Evolutionary conservation across 2,888 invertebrate genomes (phyloP), one percentile per base, ranked within the genome.

Genomic region (Clepsis dumicolana): DNA sequence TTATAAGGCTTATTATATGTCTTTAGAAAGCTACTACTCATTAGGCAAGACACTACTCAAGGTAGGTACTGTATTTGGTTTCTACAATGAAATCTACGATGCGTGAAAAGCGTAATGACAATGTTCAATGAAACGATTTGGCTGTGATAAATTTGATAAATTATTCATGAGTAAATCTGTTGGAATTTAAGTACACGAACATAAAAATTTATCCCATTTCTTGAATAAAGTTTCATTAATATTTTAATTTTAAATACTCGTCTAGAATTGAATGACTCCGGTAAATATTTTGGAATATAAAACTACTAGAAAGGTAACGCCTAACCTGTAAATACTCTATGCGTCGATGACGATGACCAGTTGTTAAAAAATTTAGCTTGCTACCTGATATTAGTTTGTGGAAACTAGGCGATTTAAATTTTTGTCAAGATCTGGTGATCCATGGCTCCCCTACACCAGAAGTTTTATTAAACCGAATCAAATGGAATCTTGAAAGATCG

Each of bases 61-160:
- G n/a, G 41, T 38, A 38, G n/a, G 3, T 38, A 18, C 8, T 44
- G 8, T 16, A 14, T 35, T 44, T 35, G 48, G 48, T 38, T 50
- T 65, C 64, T 65, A 65, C 35, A 35, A 38, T 59, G 57, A 59
- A 50, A 59, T 38, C 64, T 65, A 65, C 48, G 48, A 50, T 59
- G 32, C 12, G 32, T 8, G 29, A 48, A 16, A 24, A 32, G n/a
- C 16, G 21, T 48, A 48, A 48, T 48, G 48, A 21, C 18, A 21
- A 21, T 21, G 21, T 48, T 48, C 21, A 48, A 21, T 21, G 48
- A 48, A 48, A 48, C 21, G 21, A 21, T 3, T 21, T 48, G 18
- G 21, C 12, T 21, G 12, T 21, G 12, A 48, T 48, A 48, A 48
- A 48, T 48, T 1, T 21, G 12, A 48, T 48, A 48, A 48, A 48